Percentiles rank a stretch among this genome's conserved stretches.
Evolutionary conservation across 1,140 invertebrate species (phyloP).

Genomic region (Brachionus paranguensis): DNA sequence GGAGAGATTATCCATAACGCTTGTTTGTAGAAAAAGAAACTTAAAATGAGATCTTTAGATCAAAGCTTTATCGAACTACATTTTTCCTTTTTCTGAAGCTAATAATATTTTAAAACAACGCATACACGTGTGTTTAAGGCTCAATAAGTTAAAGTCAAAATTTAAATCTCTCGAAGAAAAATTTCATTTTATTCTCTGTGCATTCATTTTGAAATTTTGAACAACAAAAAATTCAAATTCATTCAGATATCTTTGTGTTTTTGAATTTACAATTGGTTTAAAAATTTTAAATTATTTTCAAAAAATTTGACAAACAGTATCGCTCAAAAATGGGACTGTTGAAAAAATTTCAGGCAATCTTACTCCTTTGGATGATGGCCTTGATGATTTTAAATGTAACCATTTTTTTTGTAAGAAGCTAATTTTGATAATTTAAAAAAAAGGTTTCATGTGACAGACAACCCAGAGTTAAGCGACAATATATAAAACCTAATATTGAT

Average conservation of each 20-base stretch:
- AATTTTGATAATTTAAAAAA: background rate
- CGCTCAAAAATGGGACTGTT: background rate
- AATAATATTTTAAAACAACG: background rate
- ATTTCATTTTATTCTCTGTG: background rate
- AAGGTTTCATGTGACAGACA: background rate
- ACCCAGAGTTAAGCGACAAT: background rate
- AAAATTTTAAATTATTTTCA: background rate
- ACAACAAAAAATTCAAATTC: background rate
- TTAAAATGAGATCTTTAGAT: background rate
- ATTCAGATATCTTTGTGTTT: background rate
- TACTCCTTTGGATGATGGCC: background rate
- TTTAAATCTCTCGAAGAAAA: background rate
- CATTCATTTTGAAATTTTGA: background rate
- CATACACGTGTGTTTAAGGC: background rate
- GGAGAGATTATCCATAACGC: background rate
- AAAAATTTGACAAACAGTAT: background rate
- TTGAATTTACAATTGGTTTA: background rate
- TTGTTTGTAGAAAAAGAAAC: background rate
- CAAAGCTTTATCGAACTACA: background rate
- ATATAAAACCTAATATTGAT: constrained; percentile 13
- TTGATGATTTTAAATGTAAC: background rate
- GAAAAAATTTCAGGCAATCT: background rate
- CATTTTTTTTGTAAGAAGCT: background rate
- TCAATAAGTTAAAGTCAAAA: background rate
- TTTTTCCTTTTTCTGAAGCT: background rate